These are phyloP conservation scores for Anguilla megastoma DNA, from an alignment of 2,797 vertebrate genomes.

Conservation along the genomic window DNA sequence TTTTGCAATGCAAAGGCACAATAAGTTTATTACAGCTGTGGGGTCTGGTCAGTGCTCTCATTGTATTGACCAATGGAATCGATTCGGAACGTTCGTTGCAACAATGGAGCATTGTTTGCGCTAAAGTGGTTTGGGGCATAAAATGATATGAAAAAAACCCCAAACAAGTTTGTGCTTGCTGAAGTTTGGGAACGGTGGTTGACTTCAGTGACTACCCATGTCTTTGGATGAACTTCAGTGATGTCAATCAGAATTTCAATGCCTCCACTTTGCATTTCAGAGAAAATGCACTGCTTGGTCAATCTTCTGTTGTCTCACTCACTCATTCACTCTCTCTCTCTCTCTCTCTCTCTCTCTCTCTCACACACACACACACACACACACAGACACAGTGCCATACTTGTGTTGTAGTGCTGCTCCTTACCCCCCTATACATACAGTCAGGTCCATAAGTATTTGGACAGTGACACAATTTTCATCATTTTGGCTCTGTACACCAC, in stretches of 20 bases:
- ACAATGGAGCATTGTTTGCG: too few species aligned
- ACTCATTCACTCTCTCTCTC: too few species aligned
- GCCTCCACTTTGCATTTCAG: neutral
- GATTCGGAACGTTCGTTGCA: too few species aligned
- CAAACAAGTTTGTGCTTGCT: neutral
- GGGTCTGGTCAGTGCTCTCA: too few species aligned
- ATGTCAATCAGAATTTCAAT: neutral
- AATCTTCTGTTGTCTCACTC: neutral
- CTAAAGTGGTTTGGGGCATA: too few species aligned
- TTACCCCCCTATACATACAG: too few species aligned
- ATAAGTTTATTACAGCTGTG: too few species aligned
- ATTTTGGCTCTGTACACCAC: too few species aligned
- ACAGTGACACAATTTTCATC: too few species aligned
- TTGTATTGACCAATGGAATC: too few species aligned
- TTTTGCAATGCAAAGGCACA: too few species aligned
- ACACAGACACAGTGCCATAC: neutral
- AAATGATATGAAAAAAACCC: neutral
- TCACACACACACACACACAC: neutral
- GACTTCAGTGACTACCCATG: neutral
- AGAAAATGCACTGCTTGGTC: neutral
- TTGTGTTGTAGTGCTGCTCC: neutral
- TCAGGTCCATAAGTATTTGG: too few species aligned
- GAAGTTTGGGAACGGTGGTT: neutral
- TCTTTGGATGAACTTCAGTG: neutral
- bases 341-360: neutral